Evolutionary conservation across 2,797 vertebrate species (phyloP), one percentile per base, ranked within the genome.

Genomic region (Lepus townsendii): DNA sequence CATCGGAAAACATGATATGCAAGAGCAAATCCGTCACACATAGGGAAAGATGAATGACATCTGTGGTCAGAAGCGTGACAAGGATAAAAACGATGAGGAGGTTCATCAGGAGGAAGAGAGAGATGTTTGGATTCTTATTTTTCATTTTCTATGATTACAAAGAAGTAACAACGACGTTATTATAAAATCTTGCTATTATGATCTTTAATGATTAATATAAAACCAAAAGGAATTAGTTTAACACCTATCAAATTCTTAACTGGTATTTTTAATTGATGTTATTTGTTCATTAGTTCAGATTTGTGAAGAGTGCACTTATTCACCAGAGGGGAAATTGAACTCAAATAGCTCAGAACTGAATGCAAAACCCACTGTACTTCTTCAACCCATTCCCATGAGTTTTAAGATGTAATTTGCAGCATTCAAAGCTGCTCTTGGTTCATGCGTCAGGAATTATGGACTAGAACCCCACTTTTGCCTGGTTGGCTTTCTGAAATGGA

Each of bases 1-100:
- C 42, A 9, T 65, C 71, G 62, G 78, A 95, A 95, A 93, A 87
- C 62, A 91, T 79, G 82, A 78, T 63, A 54, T 26, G 65, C 27
- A 66, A 95, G 62, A 47, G 3, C 30, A 84, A 82, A 69, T 38
- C 66, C 57, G 50, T 83, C 84, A 91, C 50, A 4, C 26, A 22
- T 50, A 71, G 62, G 20, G 71, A 65, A 82, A 95, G 63, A 83
- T 4, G 50, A 30, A 50, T 77, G 75, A 80, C 32, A 32, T 22
- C 14, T 8, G 2, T 42, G 66, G 17, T 26, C 27, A 12, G 5
- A 30, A 90, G n/a, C 11, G 32, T 65, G 47, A 71, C 9, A 20
- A 27, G 24, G 16, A 83, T 82, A 22, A n/a, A 60, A 88, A 69
- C 1, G 22, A 82, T 22, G 12, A 86, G 30, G 38, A 7, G 6